phyloP scores from a whole-genome alignment of 2,797 vertebrate genomes.

The Dromococcyx pavoninus region DNA sequence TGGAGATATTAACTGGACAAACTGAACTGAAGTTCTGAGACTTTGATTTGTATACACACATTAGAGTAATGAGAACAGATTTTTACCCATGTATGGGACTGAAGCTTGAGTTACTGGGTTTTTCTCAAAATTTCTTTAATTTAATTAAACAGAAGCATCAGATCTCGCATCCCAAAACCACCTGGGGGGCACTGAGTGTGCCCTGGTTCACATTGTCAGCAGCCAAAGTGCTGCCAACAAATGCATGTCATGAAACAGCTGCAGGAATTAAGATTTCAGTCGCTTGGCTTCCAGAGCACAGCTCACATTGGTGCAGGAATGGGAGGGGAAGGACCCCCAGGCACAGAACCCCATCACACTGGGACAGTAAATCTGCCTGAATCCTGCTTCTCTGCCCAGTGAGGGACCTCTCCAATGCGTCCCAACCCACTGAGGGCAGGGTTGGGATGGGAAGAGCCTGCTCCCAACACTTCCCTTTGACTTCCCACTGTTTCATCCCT shows the following conservation, averaged over 20 bases:
- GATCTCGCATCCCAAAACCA: background rate
- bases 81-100: background rate
- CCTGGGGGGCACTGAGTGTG: too few relatives aligned
- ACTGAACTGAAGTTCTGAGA: background rate
- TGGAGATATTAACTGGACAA: background rate
- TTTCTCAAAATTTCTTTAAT: background rate
- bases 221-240: background rate
- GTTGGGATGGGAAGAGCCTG: background rate
- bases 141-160: background rate
- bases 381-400: background rate
- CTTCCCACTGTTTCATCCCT: background rate
- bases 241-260: fast-evolving
- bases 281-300: background rate
- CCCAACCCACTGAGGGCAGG: too few relatives aligned
- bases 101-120: background rate
- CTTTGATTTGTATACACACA: background rate
- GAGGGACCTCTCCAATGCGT: background rate
- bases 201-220: too few relatives aligned
- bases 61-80: background rate
- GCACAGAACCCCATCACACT: too few relatives aligned
- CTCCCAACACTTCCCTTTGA: background rate
- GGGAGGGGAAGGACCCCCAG: background rate
- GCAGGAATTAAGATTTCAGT: background rate
- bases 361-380: background rate
- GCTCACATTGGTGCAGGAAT: too few relatives aligned